A percentile compares a stretch with the other conserved stretches of the same genome.
phyloP scores from a whole-genome alignment of 2,113 vertebrate genomes.

The Sapajus apella region DNA sequence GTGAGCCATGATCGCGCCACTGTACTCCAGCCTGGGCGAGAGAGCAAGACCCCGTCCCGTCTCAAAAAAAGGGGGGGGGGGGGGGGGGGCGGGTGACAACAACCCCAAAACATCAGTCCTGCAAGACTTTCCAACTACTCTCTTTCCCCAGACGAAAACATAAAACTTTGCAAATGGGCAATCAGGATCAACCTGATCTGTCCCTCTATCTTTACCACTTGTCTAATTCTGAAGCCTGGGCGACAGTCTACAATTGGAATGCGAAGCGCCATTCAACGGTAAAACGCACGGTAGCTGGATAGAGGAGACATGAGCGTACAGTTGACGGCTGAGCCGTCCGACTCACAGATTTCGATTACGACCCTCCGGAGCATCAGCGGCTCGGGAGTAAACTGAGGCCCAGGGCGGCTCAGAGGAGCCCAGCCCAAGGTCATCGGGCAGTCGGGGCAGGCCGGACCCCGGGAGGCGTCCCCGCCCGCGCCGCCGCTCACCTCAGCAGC shows the following conservation, averaged over 20 bases:
- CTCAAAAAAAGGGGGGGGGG: too few species aligned
- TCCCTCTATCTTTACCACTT: background rate
- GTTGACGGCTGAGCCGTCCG: background rate
- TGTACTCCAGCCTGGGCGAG: too few species aligned
- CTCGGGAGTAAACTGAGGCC: background rate
- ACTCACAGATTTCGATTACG: too few species aligned
- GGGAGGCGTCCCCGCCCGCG: background rate
- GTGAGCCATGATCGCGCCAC: too few species aligned
- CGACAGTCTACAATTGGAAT: background rate
- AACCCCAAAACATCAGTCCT: too few species aligned
- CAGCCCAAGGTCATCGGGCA: background rate
- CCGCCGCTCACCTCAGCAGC: conserved; percentile 88
- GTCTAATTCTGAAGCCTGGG: background rate
- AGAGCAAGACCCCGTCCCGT: too few species aligned
- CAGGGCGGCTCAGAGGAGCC: background rate
- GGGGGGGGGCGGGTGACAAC: too few species aligned
- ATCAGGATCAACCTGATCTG: background rate
- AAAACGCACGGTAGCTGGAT: background rate
- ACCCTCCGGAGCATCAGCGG: background rate
- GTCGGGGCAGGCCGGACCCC: background rate
- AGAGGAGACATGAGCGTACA: too few species aligned
- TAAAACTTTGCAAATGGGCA: background rate
- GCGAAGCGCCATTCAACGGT: background rate
- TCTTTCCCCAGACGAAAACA: background rate
- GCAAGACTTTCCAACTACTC: background rate